Evolutionary conservation across 2,797 vertebrate species (phyloP).

Genomic region (Hirundo rustica): DNA sequence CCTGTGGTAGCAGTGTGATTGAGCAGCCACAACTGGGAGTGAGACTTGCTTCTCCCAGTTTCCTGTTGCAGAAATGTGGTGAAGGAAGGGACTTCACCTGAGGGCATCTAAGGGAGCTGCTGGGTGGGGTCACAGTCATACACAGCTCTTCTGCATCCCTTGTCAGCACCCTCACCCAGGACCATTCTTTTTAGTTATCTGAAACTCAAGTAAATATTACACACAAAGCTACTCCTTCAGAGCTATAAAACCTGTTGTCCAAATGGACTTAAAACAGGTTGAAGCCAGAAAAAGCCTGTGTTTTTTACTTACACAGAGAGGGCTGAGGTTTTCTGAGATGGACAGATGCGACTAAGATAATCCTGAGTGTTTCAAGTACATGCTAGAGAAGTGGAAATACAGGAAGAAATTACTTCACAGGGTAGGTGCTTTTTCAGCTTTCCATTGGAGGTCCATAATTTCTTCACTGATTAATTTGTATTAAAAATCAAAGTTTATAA

Average conservation of each 20-base stretch:
- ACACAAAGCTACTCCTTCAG: slow-evolving; percentile 36
- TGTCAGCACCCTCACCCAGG: not conserved
- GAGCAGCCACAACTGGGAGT: not conserved
- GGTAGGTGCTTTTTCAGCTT: not conserved
- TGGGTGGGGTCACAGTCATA: not conserved
- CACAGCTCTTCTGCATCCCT: not conserved
- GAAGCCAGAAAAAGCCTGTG: slow-evolving; percentile 53
- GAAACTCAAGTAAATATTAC: slow-evolving; percentile 58
- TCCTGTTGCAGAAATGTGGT: not conserved
- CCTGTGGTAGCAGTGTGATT: not conserved
- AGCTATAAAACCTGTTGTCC: slow-evolving; percentile 64
- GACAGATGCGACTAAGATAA: slow-evolving; percentile 44
- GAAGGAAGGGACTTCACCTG: not conserved
- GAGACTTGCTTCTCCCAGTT: not conserved
- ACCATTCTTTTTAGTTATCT: slow-evolving; percentile 37
- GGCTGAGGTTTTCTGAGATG: slow-evolving; percentile 16
- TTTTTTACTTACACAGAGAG: slow-evolving; percentile 27
- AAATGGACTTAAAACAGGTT: slow-evolving; percentile 52
- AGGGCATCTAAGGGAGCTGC: slow-evolving; percentile 1
- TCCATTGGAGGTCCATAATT: not conserved
- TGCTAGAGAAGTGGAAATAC: slow-evolving; percentile 6
- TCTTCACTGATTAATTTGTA: not conserved
- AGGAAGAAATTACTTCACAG: not conserved
- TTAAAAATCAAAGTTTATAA: not conserved
- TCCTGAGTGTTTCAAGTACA: not conserved